A percentile compares a stretch with the other conserved stretches of the same genome.
Conservation (phyloP, 37 sponge, comb jelly and placozoan genomes). For the Cladorhizidae sp. region DNA sequence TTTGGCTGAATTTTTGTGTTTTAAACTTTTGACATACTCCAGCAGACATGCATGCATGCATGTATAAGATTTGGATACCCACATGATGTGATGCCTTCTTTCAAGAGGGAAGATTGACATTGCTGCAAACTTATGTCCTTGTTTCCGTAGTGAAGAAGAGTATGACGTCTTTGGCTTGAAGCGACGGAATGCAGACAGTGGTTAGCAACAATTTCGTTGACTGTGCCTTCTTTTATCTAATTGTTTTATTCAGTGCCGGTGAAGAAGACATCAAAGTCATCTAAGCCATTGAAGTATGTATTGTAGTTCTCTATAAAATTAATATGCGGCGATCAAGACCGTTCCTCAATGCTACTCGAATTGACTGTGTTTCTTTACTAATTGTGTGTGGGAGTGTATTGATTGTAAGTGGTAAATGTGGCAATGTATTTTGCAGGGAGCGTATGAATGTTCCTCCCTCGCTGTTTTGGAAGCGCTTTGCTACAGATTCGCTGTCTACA, state of each 20-base stretch:
- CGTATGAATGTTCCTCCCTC: constrained; percentile 57
- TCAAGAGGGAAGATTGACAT: too few species aligned
- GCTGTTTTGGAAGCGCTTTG: constrained; percentile 70
- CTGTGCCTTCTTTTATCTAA: not conserved
- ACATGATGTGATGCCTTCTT: too few species aligned
- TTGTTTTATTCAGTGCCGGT: not conserved
- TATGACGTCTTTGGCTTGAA: constrained; percentile 80
- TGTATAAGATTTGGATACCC: too few species aligned
- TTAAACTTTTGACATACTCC: too few species aligned
- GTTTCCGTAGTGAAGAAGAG: constrained; percentile 46
- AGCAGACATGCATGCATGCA: too few species aligned
- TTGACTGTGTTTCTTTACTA: too few species aligned
- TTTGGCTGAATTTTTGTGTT: too few species aligned
- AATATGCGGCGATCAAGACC: too few species aligned
- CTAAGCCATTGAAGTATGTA: not conserved
- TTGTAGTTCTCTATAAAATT: not conserved
- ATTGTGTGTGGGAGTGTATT: too few species aligned
- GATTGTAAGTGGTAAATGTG: too few species aligned
- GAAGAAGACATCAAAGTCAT: not conserved
- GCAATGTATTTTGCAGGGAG: constrained; percentile 57
- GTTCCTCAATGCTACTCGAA: too few species aligned
- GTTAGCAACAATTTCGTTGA: not conserved
- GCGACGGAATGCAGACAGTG: constrained; percentile 16
- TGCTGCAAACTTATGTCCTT: too few species aligned
- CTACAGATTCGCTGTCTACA: constrained; percentile 56